Conservation (phyloP, 92 coral and sea anemone species). For the Zoanthus sociatus region DNA sequence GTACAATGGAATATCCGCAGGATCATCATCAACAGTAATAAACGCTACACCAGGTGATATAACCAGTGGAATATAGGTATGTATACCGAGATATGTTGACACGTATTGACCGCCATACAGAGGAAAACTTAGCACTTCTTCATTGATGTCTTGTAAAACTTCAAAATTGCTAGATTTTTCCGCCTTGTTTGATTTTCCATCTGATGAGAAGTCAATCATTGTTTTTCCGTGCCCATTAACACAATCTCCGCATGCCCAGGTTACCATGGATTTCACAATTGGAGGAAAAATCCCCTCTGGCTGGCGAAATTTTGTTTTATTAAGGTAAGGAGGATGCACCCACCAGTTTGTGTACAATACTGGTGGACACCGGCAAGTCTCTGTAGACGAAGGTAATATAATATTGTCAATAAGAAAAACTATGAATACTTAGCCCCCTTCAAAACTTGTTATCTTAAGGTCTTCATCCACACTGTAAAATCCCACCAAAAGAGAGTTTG, state of each 20-base stretch:
- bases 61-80: slow-evolving; percentile 71
- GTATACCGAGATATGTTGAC: slow-evolving; percentile 66
- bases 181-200: slow-evolving; percentile 53
- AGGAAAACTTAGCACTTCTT: slow-evolving; percentile 78
- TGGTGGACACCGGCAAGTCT: slow-evolving; percentile 79
- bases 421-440: too few species aligned
- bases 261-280: slow-evolving; percentile 50
- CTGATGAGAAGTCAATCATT: slow-evolving; percentile 27
- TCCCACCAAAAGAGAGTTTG: too few species aligned
- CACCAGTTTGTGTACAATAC: slow-evolving; percentile 79
- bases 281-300: slow-evolving; percentile 65
- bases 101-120: slow-evolving; percentile 74
- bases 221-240: slow-evolving; percentile 74
- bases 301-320: slow-evolving; percentile 1
- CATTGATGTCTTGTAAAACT: slow-evolving; percentile 62
- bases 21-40: slow-evolving; percentile 65
- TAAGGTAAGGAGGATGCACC: slow-evolving; percentile 75
- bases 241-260: slow-evolving; percentile 76
- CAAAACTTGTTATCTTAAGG: too few species aligned
- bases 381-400: slow-evolving; percentile 24
- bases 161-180: slow-evolving; percentile 49
- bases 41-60: slow-evolving; percentile 86
- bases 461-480: too few species aligned
- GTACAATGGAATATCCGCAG: slow-evolving; percentile 45
- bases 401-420: too few species aligned